Percentiles rank a stretch among this genome's conserved stretches.
phyloP scores from a whole-genome alignment of 2,113 vertebrate species.

The Collichthys lucidus region DNA sequence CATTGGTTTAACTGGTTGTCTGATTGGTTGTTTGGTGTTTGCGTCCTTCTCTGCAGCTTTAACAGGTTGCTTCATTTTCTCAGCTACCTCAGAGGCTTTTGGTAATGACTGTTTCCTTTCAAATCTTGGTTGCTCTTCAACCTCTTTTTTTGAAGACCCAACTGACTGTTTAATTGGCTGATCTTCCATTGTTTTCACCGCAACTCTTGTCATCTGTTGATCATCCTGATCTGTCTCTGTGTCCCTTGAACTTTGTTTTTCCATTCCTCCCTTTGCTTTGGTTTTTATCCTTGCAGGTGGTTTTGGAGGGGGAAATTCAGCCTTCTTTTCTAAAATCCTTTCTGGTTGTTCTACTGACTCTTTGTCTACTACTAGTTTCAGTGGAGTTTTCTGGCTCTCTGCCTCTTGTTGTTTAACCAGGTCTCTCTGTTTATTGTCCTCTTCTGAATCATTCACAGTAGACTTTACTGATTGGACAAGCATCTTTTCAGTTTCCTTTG shows the following conservation, averaged over 20 bases:
- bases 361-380: constrained; percentile 20
- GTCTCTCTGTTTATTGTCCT: constrained; percentile 20
- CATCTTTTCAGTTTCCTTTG: constrained; percentile 52
- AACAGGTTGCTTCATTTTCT: constrained; percentile 22
- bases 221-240: constrained; percentile 72
- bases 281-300: constrained; percentile 71
- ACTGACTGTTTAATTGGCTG: not conserved
- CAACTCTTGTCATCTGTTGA: not conserved
- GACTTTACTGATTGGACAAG: constrained; percentile 25
- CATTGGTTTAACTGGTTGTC: constrained; percentile 69
- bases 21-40: constrained; percentile 30
- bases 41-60: constrained; percentile 7
- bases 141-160: constrained; percentile 33
- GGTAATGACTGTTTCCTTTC: constrained; percentile 30
- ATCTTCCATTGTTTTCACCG: constrained; percentile 23
- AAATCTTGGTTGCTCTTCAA: constrained; percentile 35
- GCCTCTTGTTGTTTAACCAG: not conserved
- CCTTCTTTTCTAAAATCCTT: constrained; percentile 10
- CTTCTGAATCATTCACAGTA: constrained; percentile 20
- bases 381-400: constrained; percentile 1
- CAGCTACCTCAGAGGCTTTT: constrained; percentile 21
- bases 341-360: constrained; percentile 21
- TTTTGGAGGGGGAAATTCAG: constrained; percentile 47
- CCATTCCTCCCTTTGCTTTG: constrained; percentile 51
- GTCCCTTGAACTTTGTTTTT: constrained; percentile 66